Conservation (phyloP, 2,113 vertebrate species). For the Phyllostomus discolor region DNA sequence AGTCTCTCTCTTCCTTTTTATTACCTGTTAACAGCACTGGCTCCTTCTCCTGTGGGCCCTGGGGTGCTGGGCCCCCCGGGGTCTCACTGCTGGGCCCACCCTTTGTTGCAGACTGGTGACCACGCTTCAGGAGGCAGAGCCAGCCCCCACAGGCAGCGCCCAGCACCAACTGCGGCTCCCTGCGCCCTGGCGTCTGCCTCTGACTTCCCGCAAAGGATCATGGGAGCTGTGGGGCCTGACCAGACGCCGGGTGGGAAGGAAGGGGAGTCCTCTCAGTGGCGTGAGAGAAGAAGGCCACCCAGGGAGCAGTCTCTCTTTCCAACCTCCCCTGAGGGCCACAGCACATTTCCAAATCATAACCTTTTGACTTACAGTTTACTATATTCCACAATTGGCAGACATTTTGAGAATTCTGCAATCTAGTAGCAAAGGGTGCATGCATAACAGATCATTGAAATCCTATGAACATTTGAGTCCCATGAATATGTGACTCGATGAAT, state of each 20-base stretch:
- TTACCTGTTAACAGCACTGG: neutral
- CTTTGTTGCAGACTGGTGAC: neutral
- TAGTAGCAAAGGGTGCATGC: neutral
- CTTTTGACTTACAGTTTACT: neutral
- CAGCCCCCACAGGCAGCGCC: neutral
- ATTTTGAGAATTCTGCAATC: constrained; percentile 9
- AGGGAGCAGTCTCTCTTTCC: neutral
- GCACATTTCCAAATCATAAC: neutral
- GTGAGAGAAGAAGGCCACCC: neutral
- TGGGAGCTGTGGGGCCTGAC: neutral
- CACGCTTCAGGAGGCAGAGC: neutral
- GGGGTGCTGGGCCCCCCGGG: too few species aligned
- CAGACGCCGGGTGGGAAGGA: neutral
- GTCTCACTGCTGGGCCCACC: neutral
- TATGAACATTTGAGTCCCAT: neutral
- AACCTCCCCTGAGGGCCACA: neutral
- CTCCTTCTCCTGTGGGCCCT: neutral
- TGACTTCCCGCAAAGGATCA: neutral
- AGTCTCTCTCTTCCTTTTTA: neutral
- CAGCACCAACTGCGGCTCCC: neutral
- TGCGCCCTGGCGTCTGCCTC: neutral
- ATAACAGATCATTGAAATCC: neutral
- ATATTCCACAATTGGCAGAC: neutral
- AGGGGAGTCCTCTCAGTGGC: too few species aligned
- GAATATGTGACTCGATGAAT: neutral